phyloP scores from a whole-genome alignment of 2,888 invertebrate species.

The Xylota sylvarum region DNA sequence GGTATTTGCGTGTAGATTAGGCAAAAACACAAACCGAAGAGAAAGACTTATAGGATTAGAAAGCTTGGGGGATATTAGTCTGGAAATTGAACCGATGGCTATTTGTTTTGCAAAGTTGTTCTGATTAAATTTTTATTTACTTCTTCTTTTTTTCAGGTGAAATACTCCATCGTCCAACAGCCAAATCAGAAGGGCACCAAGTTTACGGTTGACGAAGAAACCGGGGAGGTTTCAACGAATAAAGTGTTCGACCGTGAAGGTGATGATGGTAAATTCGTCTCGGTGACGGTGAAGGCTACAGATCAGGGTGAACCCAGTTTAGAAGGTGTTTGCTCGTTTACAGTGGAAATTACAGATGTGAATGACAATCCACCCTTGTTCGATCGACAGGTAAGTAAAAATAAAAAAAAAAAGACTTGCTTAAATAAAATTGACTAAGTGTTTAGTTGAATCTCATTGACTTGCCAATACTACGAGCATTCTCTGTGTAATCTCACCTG shows the following conservation, averaged over 20 bases:
- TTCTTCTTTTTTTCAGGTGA: slow-evolving; percentile 86
- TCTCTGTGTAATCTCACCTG: no score
- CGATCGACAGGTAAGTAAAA: slow-evolving; percentile 94
- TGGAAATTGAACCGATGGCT: no score
- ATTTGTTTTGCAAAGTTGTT: not conserved
- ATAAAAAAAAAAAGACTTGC: no score
- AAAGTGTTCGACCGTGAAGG: slow-evolving; percentile 99
- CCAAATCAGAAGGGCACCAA: slow-evolving; percentile 97
- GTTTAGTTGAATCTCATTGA: no score
- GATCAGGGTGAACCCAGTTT: slow-evolving; percentile 99
- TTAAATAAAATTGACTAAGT: no score
- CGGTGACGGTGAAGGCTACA: slow-evolving; percentile 98
- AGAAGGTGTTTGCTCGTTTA: slow-evolving; percentile 99
- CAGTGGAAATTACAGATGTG: slow-evolving; percentile 98
- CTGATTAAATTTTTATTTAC: slow-evolving; percentile 2
- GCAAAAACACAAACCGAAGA: not conserved
- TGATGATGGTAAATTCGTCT: slow-evolving; percentile 98
- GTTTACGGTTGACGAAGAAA: slow-evolving; percentile 97
- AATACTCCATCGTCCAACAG: slow-evolving; percentile 98
- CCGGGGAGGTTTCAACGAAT: slow-evolving; percentile 97
- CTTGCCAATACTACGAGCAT: no score
- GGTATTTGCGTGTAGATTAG: not conserved
- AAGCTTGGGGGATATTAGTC: not conserved
- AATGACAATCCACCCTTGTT: slow-evolving; percentile 98
- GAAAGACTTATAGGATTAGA: not conserved